Evolutionary conservation across 2,113 vertebrate genomes (phyloP).

Genomic region (Leptocoma aspasia): DNA sequence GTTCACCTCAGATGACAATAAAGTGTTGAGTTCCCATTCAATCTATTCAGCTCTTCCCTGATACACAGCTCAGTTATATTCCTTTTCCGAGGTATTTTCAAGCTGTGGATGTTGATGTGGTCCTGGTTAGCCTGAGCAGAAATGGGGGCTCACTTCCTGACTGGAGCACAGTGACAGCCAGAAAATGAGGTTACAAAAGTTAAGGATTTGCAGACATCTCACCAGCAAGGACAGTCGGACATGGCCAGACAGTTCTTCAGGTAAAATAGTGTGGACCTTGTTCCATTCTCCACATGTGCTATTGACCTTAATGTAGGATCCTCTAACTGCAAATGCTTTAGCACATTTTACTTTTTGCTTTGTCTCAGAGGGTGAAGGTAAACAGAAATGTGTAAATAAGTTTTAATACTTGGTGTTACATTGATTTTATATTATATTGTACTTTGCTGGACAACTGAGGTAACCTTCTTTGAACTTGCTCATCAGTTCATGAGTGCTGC

Average conservation of each 20-base stretch:
- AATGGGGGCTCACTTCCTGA: fast-evolving
- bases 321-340: background rate
- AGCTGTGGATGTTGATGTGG: background rate
- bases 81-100: background rate
- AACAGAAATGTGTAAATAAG: background rate
- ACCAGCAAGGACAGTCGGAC: background rate
- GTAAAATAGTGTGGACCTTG: background rate
- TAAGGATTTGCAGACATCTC: background rate
- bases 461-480: background rate
- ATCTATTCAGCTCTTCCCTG: background rate
- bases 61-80: background rate
- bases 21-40: background rate
- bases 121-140: background rate
- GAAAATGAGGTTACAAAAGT: background rate
- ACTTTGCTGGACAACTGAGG: background rate
- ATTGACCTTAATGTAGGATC: background rate
- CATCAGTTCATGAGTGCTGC: background rate
- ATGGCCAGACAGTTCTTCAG: background rate
- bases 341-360: background rate
- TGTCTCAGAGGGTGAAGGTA: background rate
- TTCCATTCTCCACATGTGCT: background rate
- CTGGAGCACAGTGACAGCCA: background rate
- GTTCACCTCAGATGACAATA: background rate
- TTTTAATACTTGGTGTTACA: background rate
- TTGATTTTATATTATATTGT: background rate